Evolutionary conservation across 2,797 vertebrate genomes (phyloP), one percentile per base, ranked within the genome.

Genomic region (Euphonia xanthogaster): DNA sequence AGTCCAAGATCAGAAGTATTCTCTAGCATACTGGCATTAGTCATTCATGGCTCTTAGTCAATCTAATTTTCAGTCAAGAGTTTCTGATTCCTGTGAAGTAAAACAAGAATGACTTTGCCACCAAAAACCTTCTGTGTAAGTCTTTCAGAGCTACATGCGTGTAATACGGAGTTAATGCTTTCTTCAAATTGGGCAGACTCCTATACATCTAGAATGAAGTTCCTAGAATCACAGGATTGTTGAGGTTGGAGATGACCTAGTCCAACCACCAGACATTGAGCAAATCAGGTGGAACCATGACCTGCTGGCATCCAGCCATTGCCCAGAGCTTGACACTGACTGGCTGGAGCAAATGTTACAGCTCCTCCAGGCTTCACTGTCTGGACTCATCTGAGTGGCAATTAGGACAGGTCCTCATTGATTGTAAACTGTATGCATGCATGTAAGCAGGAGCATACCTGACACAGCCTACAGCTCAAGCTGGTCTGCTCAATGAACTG

Each of bases 221-320:
- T 75, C 54, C 33, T 21, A 17, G 9, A 80, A 84, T 44, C 18
- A 65, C 28, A 63, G 33, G 14, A 79, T 2, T 72, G 21, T 23
- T 78, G 45, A 63, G 9, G 22, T 1, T 74, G 50, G 27, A 75
- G 54, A 60, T 37, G 13, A 61, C 16, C 33, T 31, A 62, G 27
- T 19, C 28, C 20, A 48, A 1, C 4, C 8, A 13, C 1, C 0
- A 60, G 39, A 79, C 0, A 4, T 3, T 44, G 31, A 71, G 37
- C 40, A 68, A 39, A 31, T n/a, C 28, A 74, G 37, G 53, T 57
- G 16, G 16, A 80, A 83, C 18, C 22, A 35, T 6, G 16, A 79
- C 37, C 50, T 63, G 37, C 3, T 74, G 47, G 40, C 30, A 5
- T 8, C 5, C 2, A 83, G 61, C 27, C 60, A 51, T 24, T 21